These are phyloP conservation scores for Apamea anceps DNA, from an alignment of 2,888 invertebrate species.

Conservation along the genomic window DNA sequence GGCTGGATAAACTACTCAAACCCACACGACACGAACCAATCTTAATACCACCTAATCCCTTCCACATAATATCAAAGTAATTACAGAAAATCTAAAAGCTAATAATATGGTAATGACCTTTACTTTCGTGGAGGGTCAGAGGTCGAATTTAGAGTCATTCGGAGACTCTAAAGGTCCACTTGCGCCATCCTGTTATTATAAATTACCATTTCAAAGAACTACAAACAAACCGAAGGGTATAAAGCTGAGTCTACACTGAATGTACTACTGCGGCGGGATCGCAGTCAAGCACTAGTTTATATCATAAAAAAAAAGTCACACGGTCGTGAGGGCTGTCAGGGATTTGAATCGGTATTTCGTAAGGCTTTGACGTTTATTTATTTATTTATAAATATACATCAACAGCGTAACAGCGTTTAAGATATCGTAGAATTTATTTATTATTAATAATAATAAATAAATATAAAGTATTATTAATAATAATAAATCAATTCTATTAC, in stretches of 20 bases:
- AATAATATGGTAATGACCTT: conserved; percentile 46
- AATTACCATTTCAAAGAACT: conserved; percentile 73
- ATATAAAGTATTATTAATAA: no score
- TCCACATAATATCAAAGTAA: conserved; percentile 27
- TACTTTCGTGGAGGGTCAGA: conserved; percentile 28
- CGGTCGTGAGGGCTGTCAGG: conserved; percentile 18
- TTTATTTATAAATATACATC: background rate
- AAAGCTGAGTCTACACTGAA: conserved; percentile 43
- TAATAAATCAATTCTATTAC: no score
- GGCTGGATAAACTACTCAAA: background rate
- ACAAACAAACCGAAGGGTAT: conserved; percentile 56
- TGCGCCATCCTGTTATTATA: conserved; percentile 60
- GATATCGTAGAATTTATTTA: no score
- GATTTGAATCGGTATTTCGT: background rate
- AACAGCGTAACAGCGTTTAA: no score
- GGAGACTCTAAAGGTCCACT: conserved; percentile 41
- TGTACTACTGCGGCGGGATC: no score
- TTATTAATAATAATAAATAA: no score
- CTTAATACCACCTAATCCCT: background rate
- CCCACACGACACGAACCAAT: background rate
- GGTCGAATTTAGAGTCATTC: conserved; percentile 43
- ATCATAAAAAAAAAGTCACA: no score
- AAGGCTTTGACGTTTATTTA: background rate
- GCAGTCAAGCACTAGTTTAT: no score
- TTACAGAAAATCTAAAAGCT: conserved; percentile 34